Evolutionary conservation across 2,797 vertebrate species (phyloP).

Genomic region (Poecilia velifera): DNA sequence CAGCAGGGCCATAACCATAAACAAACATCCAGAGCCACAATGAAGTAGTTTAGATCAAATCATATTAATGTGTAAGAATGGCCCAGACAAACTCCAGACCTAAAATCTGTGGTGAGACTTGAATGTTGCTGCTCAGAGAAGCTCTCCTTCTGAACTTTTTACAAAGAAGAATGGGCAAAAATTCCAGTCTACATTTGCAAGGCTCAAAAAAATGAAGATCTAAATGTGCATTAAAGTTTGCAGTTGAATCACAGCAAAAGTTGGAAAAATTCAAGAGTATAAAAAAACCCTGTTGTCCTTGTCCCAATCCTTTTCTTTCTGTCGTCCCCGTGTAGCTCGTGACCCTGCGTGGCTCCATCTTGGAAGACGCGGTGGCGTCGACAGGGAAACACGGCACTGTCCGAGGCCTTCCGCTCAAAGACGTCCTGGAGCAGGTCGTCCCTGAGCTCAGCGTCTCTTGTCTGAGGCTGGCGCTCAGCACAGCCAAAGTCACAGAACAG

Average conservation of each 20-base stretch:
- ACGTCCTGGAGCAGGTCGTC: slow-evolving; percentile 88
- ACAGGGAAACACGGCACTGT: slow-evolving; percentile 85
- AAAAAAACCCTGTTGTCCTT: not conserved
- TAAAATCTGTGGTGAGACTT: not conserved
- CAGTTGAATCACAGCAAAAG: not conserved
- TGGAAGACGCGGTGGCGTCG: slow-evolving; percentile 88
- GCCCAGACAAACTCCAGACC: not conserved
- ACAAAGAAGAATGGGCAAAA: not conserved
- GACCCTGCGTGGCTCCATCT: slow-evolving; percentile 89
- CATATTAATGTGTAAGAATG: not conserved
- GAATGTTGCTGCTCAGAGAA: not conserved
- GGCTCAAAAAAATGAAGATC: not conserved
- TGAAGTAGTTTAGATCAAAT: not conserved
- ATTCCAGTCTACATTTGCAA: not conserved
- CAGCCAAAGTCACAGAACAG: slow-evolving; percentile 92
- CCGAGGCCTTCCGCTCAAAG: slow-evolving; percentile 87
- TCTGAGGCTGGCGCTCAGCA: slow-evolving; percentile 85
- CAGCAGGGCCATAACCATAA: not conserved
- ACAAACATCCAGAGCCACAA: not conserved
- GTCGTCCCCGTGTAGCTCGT: slow-evolving; percentile 77
- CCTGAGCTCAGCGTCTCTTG: slow-evolving; percentile 89
- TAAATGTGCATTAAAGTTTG: not conserved
- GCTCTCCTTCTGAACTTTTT: not conserved
- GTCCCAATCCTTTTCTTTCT: not conserved
- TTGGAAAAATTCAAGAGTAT: not conserved